Conservation (phyloP, 2,888 invertebrate genomes). For the Polia nebulosa region DNA sequence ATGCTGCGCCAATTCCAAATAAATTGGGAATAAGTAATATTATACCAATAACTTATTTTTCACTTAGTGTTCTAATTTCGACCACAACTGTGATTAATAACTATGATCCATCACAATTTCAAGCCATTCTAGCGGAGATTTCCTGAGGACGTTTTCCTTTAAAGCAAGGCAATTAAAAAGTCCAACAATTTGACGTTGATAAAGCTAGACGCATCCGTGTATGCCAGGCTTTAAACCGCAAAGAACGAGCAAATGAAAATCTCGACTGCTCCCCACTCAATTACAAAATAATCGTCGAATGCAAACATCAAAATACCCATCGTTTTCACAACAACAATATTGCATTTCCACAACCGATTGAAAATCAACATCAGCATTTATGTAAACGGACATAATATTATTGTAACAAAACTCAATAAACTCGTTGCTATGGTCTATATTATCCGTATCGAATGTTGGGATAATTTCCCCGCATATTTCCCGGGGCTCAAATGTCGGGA, state of each 20-base stretch:
- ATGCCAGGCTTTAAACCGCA: slow-evolving; percentile 1
- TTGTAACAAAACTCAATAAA: slow-evolving; percentile 39
- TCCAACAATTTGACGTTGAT: slow-evolving; percentile 10
- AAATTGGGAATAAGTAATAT: not conserved
- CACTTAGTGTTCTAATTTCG: not conserved
- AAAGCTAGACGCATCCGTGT: slow-evolving; percentile 20
- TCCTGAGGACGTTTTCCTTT: not conserved
- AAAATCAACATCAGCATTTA: slow-evolving; percentile 46
- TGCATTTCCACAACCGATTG: slow-evolving; percentile 24
- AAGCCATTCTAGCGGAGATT: not conserved
- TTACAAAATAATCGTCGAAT: slow-evolving; percentile 29
- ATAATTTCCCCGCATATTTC: slow-evolving; percentile 55
- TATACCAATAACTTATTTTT: not conserved
- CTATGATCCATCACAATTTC: not conserved
- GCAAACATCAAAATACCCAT: slow-evolving; percentile 11
- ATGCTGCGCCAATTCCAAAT: not conserved
- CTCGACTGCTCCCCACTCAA: slow-evolving; percentile 12
- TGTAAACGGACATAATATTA: slow-evolving; percentile 44
- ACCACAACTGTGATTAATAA: not conserved
- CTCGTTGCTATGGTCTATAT: slow-evolving; percentile 45
- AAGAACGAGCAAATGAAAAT: slow-evolving; percentile 12
- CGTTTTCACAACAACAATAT: slow-evolving; percentile 31
- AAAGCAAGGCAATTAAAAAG: slow-evolving; percentile 11
- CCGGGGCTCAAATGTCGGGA: slow-evolving; percentile 46
- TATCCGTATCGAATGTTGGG: slow-evolving; percentile 47